These are phyloP conservation scores for Tricholaema leucomelas DNA, from an alignment of 2,113 vertebrate genomes.

Conservation along the genomic window DNA sequence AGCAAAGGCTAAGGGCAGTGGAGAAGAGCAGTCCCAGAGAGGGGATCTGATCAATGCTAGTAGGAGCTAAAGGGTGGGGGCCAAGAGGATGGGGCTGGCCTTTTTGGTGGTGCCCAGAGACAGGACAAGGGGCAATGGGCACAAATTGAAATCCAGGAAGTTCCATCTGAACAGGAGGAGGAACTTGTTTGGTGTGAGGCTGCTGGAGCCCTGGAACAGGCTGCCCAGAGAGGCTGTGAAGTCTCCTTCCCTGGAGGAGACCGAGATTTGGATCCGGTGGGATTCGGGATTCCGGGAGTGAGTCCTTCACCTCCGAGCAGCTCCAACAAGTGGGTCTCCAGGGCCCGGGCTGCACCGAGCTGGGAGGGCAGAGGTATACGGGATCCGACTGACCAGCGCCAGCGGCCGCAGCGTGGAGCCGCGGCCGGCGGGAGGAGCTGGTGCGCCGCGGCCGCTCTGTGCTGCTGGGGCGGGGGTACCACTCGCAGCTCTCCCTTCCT, in stretches of 20 bases:
- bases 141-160: not conserved
- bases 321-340: not conserved
- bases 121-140: not conserved
- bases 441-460: not conserved
- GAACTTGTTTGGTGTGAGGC: no score
- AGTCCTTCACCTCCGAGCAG: not conserved
- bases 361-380: rapidly evolving
- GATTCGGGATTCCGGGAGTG: not conserved
- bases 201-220: no score
- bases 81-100: no score
- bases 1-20: no score
- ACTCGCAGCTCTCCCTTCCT: not conserved
- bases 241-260: not conserved
- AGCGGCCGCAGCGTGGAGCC: not conserved
- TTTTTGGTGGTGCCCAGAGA: no score
- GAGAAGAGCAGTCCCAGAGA: no score
- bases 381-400: no score
- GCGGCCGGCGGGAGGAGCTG: conserved; percentile 42
- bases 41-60: no score
- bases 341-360: not conserved
- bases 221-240: not conserved
- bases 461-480: not conserved
- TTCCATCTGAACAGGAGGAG: not conserved
- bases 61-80: no score
- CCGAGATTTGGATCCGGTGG: no score